phyloP scores from a whole-genome alignment of 2,888 invertebrate species.

The Ephialtes manifestator region DNA sequence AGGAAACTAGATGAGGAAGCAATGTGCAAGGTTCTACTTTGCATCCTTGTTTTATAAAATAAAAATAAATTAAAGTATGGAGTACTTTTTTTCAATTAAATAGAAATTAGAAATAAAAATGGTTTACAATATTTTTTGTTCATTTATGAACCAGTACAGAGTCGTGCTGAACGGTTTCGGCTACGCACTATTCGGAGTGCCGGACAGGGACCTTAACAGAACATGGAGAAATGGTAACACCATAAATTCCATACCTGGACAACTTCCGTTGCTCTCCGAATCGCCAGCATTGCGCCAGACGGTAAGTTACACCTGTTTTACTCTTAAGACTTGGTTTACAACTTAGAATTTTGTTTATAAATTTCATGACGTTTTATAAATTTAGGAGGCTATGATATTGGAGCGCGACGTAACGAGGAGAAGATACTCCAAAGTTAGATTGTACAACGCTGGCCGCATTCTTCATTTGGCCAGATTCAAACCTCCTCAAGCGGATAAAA shows the following conservation, averaged over 20 bases:
- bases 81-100: background rate
- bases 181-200: conserved; percentile 92
- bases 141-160: conserved; percentile 89
- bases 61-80: too few relatives aligned
- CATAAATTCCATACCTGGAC: conserved; percentile 84
- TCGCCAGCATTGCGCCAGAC: conserved; percentile 86
- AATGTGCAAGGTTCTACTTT: too few relatives aligned
- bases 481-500: conserved; percentile 86
- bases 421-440: conserved; percentile 90
- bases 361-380: background rate
- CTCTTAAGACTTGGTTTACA: background rate
- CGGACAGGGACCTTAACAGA: conserved; percentile 90
- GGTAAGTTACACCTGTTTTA: conserved; percentile 80
- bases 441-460: conserved; percentile 93
- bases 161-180: conserved; percentile 95
- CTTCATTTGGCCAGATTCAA: conserved; percentile 92
- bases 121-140: background rate
- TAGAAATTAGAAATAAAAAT: background rate
- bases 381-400: conserved; percentile 89
- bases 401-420: conserved; percentile 90
- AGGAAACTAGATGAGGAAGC: too few relatives aligned
- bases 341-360: background rate
- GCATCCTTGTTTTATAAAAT: too few relatives aligned
- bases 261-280: conserved; percentile 86
- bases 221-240: conserved; percentile 90